A percentile compares a stretch with the other conserved stretches of the same genome.
Conservation (phyloP, 1,140 invertebrate genomes). For the Euwallacea fornicatus region DNA sequence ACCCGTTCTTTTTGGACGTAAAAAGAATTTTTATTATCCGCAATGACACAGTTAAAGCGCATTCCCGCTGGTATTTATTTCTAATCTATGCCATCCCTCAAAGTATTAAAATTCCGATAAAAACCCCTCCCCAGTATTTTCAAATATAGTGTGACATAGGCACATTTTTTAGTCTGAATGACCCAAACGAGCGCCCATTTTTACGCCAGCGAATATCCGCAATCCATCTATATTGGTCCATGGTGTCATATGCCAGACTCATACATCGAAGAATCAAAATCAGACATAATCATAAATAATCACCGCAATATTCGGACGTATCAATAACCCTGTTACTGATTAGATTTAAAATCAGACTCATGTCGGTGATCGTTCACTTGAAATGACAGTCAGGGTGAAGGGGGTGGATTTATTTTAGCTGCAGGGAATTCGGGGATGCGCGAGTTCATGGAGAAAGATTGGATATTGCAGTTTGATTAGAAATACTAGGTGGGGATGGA, state of each 20-base stretch:
- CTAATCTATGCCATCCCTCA: too few relatives aligned
- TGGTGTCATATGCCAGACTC: constrained; percentile 20
- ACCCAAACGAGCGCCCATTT: neutral
- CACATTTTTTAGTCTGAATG: constrained; percentile 2
- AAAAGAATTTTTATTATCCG: neutral
- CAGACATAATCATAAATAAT: constrained; percentile 35
- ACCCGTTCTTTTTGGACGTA: neutral
- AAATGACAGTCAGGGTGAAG: constrained; percentile 27
- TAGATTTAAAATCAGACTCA: constrained; percentile 36
- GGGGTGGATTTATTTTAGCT: neutral
- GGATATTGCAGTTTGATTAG: too few relatives aligned
- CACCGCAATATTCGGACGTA: constrained; percentile 26
- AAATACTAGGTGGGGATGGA: too few relatives aligned
- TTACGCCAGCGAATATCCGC: constrained; percentile 11
- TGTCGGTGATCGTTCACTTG: constrained; percentile 34
- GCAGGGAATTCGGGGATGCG: too few relatives aligned
- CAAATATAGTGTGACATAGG: neutral
- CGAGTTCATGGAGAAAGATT: too few relatives aligned
- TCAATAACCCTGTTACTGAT: constrained; percentile 29
- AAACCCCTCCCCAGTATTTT: too few relatives aligned
- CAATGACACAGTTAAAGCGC: too few relatives aligned
- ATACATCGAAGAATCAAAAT: constrained; percentile 31
- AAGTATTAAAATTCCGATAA: too few relatives aligned
- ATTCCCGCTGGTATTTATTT: too few relatives aligned
- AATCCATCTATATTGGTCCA: constrained; percentile 21